phyloP scores from a whole-genome alignment of 2,797 vertebrate species.

The Sebastes goodei region DNA sequence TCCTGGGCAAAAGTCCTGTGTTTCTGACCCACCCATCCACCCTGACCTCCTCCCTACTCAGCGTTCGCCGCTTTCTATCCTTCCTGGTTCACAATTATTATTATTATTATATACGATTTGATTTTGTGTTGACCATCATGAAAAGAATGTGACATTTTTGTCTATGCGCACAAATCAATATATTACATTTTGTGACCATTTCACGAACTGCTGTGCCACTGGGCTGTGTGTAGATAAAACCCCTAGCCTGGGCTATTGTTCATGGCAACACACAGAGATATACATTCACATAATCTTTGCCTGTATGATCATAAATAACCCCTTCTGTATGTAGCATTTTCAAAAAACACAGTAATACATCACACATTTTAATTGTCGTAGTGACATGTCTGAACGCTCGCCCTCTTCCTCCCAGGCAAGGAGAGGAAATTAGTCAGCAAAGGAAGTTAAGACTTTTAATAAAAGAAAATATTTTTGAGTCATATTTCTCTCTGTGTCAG shows the following conservation, averaged over 20 bases:
- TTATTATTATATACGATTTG: too few species aligned
- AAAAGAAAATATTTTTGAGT: background rate
- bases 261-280: background rate
- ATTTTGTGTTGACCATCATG: too few species aligned
- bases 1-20: too few species aligned
- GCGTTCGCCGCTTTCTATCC: too few species aligned
- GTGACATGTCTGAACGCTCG: conserved; percentile 5
- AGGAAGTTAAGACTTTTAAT: conserved; percentile 18
- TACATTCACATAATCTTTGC: background rate
- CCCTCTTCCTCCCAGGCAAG: conserved; percentile 29
- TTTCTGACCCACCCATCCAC: too few species aligned
- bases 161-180: too few species aligned
- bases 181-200: too few species aligned
- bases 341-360: conserved; percentile 21
- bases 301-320: background rate
- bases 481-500: background rate
- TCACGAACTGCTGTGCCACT: too few species aligned
- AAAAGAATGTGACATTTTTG: too few species aligned
- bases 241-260: background rate
- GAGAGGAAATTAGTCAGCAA: conserved; percentile 51
- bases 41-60: too few species aligned
- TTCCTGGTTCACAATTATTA: too few species aligned
- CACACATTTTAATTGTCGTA: conserved; percentile 8
- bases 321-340: background rate
- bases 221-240: background rate